Percentiles rank a stretch among this genome's conserved stretches.
Evolutionary conservation across 2,113 vertebrate genomes (phyloP).

Genomic region (Mastomys coucha): DNA sequence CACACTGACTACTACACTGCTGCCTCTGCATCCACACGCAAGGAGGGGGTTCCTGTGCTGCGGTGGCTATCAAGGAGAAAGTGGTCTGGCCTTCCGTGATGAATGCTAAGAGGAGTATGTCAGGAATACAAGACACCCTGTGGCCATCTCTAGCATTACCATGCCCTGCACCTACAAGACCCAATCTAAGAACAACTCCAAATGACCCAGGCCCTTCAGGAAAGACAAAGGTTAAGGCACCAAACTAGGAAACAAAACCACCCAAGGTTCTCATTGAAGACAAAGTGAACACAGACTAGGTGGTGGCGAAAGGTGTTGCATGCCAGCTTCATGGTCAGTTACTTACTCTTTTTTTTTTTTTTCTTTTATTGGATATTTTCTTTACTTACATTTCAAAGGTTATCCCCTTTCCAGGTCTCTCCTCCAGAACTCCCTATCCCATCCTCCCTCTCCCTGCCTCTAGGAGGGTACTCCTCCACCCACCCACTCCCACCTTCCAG

Average conservation of each 20-base stretch:
- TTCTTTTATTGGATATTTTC: too few species aligned
- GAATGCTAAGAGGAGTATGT: not conserved
- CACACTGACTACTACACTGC: not conserved
- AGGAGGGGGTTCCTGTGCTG: not conserved
- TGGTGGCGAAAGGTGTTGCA: not conserved
- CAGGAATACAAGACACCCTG: not conserved
- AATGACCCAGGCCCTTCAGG: not conserved
- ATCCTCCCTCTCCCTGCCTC: too few species aligned
- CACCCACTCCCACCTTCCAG: too few species aligned
- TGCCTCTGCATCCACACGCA: not conserved
- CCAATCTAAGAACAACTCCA: not conserved
- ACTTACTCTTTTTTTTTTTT: too few species aligned
- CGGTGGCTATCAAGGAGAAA: not conserved
- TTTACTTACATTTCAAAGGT: too few species aligned
- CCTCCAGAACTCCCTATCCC: too few species aligned
- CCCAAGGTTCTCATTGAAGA: not conserved
- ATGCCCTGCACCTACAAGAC: not conserved
- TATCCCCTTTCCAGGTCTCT: too few species aligned
- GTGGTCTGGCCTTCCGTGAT: not conserved
- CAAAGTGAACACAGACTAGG: not conserved
- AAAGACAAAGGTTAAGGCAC: not conserved
- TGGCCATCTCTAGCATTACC: not conserved
- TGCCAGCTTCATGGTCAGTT: not conserved
- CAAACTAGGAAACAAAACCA: not conserved
- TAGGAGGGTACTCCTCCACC: too few species aligned